These are phyloP conservation scores for Columba guinea DNA, from an alignment of 2,797 vertebrate genomes.

Conservation along the genomic window DNA sequence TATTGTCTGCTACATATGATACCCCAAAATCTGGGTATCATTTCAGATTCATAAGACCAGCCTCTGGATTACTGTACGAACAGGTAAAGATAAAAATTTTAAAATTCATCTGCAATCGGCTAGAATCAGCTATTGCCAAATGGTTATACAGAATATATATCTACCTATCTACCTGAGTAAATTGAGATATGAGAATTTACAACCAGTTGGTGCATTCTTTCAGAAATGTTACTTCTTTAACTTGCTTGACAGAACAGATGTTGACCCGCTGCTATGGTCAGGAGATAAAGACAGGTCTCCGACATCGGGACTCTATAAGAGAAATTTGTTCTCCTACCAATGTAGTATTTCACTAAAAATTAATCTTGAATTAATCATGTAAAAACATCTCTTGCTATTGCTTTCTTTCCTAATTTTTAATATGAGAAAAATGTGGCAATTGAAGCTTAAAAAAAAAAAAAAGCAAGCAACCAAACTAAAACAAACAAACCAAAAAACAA, in stretches of 20 bases:
- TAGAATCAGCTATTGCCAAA: not conserved
- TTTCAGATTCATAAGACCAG: not conserved
- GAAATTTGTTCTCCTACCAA: not conserved
- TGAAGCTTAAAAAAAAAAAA: not conserved
- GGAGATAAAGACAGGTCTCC: not conserved
- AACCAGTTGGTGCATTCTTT: not conserved
- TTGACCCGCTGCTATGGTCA: not conserved
- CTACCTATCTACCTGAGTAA: not conserved
- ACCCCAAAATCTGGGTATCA: not conserved
- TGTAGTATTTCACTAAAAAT: not conserved
- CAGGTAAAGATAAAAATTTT: not conserved
- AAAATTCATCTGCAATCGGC: not conserved
- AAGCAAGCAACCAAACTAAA: too few species aligned
- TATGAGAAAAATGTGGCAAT: not conserved
- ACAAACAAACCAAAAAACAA: too few species aligned
- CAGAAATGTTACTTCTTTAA: not conserved
- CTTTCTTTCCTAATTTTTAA: not conserved
- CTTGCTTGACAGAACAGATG: not conserved
- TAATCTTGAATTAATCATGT: accelerated
- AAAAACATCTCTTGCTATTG: not conserved
- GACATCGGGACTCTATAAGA: not conserved
- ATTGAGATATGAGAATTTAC: not conserved
- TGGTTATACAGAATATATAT: not conserved
- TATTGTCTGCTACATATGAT: not conserved
- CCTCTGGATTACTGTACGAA: not conserved